Evolutionary conservation across 2,797 vertebrate genomes (phyloP).

Genomic region (Melanogrammus aeglefinus): DNA sequence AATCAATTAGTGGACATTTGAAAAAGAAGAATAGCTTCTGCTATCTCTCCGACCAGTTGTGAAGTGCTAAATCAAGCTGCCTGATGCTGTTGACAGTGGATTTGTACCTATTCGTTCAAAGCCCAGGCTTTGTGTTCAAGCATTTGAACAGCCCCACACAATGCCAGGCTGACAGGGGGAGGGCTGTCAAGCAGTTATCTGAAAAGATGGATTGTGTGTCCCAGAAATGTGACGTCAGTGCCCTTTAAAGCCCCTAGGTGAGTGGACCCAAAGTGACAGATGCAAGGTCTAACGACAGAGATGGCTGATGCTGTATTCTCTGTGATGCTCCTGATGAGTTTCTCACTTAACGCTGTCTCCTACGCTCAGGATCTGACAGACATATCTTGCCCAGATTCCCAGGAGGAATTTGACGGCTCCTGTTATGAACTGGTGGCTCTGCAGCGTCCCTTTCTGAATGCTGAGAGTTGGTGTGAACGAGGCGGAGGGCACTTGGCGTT

Average conservation of each 20-base stretch:
- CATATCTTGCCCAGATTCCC: constrained; percentile 74
- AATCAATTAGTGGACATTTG: neutral
- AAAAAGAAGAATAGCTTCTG: constrained; percentile 24
- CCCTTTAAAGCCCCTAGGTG: constrained; percentile 64
- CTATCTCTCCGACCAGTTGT: constrained; percentile 72
- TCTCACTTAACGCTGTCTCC: constrained; percentile 43
- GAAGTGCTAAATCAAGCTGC: constrained; percentile 40
- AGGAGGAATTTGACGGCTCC: constrained; percentile 79
- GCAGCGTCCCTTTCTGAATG: constrained; percentile 70
- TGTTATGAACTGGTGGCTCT: constrained; percentile 88
- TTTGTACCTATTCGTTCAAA: constrained; percentile 44
- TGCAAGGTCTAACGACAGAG: constrained; percentile 37
- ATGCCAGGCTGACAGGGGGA: constrained; percentile 44
- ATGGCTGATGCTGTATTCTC: constrained; percentile 61
- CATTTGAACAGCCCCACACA: constrained; percentile 53
- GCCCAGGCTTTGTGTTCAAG: constrained; percentile 50
- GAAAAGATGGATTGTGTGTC: constrained; percentile 36
- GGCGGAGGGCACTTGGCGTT: constrained; percentile 88
- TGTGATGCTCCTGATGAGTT: constrained; percentile 41
- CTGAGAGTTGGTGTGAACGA: constrained; percentile 89
- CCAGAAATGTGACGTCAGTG: constrained; percentile 45
- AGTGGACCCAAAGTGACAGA: constrained; percentile 36
- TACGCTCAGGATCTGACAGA: constrained; percentile 50
- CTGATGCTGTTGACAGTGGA: constrained; percentile 61
- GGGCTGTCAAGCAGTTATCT: constrained; percentile 38